Evolutionary conservation across 2,113 vertebrate species (phyloP).

Genomic region (Actenoides hombroni): DNA sequence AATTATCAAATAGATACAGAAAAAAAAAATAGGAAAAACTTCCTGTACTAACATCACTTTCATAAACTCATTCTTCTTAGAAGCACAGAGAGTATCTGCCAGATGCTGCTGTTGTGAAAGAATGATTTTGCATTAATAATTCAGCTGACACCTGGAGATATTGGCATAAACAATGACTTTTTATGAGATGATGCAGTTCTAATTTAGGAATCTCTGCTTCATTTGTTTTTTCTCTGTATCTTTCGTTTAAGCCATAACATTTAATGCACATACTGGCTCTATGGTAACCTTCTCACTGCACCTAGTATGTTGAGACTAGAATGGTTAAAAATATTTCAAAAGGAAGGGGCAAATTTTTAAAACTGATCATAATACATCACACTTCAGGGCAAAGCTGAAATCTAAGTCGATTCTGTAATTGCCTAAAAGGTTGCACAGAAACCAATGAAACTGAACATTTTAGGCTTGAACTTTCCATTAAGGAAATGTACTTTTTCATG

Average conservation of each 20-base stretch:
- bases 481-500: background rate
- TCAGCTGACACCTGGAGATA: constrained; percentile 90
- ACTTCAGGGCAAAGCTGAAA: background rate
- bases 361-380: background rate
- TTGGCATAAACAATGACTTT: constrained; percentile 95
- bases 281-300: constrained; percentile 55
- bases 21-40: constrained; percentile 67
- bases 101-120: constrained; percentile 80
- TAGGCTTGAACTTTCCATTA: background rate
- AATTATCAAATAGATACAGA: background rate
- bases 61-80: constrained; percentile 49
- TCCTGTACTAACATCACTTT: constrained; percentile 68
- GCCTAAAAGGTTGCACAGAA: background rate
- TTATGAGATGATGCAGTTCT: constrained; percentile 88
- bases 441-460: background rate
- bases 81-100: constrained; percentile 66
- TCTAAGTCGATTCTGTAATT: background rate
- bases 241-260: constrained; percentile 70
- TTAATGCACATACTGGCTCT: constrained; percentile 59
- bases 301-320: background rate
- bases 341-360: background rate
- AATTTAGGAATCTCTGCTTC: constrained; percentile 83
- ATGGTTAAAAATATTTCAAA: constrained; percentile 5
- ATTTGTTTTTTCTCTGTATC: constrained; percentile 78
- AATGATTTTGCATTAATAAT: constrained; percentile 74